Evolutionary conservation across 2,797 vertebrate genomes (phyloP).

Genomic region (Onychomys leucogaster): DNA sequence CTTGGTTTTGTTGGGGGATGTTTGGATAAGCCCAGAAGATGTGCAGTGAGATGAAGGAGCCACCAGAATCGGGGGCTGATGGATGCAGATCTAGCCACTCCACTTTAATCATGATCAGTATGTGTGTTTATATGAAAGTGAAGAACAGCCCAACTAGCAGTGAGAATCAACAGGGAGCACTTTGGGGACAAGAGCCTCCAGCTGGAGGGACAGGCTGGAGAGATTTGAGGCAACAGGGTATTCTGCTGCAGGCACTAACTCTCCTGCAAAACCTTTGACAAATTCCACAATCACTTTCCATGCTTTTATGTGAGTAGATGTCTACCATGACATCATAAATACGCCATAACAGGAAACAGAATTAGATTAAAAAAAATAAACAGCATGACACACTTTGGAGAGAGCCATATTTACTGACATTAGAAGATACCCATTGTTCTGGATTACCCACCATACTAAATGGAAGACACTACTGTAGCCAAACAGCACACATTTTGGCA

Average conservation of each 20-base stretch:
- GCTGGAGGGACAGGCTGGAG: background rate
- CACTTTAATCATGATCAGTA: background rate
- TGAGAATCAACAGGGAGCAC: background rate
- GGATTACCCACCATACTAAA: background rate
- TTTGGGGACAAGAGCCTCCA: background rate
- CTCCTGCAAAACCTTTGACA: background rate
- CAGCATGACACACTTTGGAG: background rate
- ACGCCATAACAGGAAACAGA: background rate
- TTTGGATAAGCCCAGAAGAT: background rate
- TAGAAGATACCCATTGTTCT: background rate
- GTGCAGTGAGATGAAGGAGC: background rate
- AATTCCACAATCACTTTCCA: background rate
- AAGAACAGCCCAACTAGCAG: background rate
- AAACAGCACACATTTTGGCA: background rate
- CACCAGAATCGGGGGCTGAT: background rate
- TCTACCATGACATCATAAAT: background rate
- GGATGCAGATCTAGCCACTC: background rate
- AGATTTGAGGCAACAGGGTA: background rate
- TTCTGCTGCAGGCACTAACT: background rate
- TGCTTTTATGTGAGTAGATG: background rate
- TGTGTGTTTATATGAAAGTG: background rate
- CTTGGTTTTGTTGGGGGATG: background rate
- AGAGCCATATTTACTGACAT: background rate
- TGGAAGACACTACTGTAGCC: background rate
- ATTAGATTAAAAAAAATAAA: background rate